Evolutionary conservation across 2,797 vertebrate species (phyloP), one percentile per base, ranked within the genome.

Genomic region (Halcyon leucocephala): DNA sequence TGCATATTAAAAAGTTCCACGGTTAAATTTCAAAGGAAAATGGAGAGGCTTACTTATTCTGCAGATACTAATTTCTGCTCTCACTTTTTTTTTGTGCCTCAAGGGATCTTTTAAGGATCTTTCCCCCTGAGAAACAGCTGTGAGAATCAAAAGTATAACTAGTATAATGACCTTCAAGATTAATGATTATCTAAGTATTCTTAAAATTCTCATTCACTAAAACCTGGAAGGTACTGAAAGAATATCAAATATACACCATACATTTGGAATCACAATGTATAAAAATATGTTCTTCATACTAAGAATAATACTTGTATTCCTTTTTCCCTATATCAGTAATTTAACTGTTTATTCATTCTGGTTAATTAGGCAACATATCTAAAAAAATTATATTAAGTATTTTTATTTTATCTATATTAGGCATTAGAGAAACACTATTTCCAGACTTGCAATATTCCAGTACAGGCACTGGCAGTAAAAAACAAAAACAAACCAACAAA

Each of bases 111-210:
- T 42, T 60, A 81, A 80, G 18, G 29, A 67, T 41, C 28, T 35
- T 82, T 71, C 22, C 6, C 49, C 31, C 20, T 69, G 31, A 46
- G 54, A 95, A 88, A 86, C 29, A 87, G 77, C 44, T 87, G 55
- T 66, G 41, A 86, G 79, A 94, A 85, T 91, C 82, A 85, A 57
- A 96, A 88, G 60, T 51, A 66, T 44, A 94, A 93, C 74, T 93
- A 94, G 35, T 66, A 71, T 54, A 80, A 83, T 49, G 64, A 93
- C 73, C 64, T 66, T 90, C 72, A 94, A 94, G 82, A 89, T 92
- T 54, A 96, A 62, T 41, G 71, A 90, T 82, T 93, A 74, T 55
- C 5, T 57, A 95, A 94, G 62, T 62, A 16, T 71, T 92, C 91
- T 95, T 49, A 60, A 95, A 86, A 51, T 39, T 86, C 33, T 85